Conservation (phyloP, 2,888 invertebrate genomes). For the Coelopa pilipes region DNA sequence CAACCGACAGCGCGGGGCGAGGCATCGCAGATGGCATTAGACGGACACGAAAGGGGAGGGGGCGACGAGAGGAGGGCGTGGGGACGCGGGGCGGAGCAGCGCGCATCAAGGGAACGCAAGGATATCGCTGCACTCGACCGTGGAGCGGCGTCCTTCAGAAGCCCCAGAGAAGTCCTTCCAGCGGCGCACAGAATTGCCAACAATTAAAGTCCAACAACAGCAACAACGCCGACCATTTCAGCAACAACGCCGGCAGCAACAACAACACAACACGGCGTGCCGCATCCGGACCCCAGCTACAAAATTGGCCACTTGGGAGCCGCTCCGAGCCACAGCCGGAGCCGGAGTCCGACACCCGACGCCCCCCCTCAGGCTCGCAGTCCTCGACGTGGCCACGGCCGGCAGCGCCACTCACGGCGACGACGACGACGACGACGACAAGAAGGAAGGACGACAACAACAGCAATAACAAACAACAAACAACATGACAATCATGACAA, state of each 20-base stretch:
- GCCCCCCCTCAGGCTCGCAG: too few species aligned
- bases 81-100: neutral
- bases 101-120: neutral
- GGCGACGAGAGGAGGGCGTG: neutral
- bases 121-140: neutral
- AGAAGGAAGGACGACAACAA: neutral
- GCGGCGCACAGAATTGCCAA: neutral
- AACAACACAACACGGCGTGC: too few species aligned
- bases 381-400: too few species aligned
- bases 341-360: too few species aligned
- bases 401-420: neutral
- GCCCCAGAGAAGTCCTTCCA: neutral
- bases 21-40: neutral
- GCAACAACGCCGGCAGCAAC: neutral
- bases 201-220: conserved; percentile 14
- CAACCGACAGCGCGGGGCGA: conserved; percentile 10
- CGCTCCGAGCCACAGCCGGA: too few species aligned
- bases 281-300: too few species aligned
- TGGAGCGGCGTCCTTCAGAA: neutral
- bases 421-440: neutral
- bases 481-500: neutral
- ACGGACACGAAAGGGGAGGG: neutral
- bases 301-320: conserved; percentile 24
- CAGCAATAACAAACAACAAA: neutral
- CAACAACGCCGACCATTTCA: neutral